phyloP scores from a whole-genome alignment of 2,888 invertebrate species.

The Rhagonycha fulva region DNA sequence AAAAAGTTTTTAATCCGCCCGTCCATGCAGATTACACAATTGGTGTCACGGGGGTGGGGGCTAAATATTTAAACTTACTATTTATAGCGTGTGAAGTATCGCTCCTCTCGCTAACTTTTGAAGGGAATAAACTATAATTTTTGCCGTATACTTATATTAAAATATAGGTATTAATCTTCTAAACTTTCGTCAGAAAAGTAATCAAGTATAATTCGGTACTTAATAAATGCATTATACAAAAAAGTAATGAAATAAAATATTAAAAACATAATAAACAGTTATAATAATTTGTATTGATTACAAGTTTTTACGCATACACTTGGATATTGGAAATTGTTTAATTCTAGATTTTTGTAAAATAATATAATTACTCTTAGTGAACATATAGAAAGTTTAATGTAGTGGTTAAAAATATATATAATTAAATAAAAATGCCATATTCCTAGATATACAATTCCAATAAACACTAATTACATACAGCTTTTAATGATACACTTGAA shows the following conservation, averaged over 20 bases:
- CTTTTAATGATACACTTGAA: slow-evolving; percentile 47
- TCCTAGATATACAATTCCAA: slow-evolving; percentile 44
- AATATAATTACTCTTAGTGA: not conserved
- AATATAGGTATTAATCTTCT: not conserved
- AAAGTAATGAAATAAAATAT: not conserved
- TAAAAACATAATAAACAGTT: not conserved
- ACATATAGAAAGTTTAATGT: slow-evolving; percentile 18
- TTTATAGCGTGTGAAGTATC: no score
- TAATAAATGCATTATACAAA: not conserved
- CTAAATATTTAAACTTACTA: no score
- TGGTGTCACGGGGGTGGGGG: no score
- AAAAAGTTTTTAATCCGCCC: no score
- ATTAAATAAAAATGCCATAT: slow-evolving; percentile 35
- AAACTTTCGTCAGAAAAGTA: not conserved
- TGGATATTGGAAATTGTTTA: not conserved
- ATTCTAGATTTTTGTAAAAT: not conserved
- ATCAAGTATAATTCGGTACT: not conserved
- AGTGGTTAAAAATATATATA: slow-evolving; percentile 13
- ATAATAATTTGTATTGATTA: not conserved
- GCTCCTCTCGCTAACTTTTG: no score
- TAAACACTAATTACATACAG: slow-evolving; percentile 46
- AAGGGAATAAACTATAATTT: no score
- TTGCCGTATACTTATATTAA: not conserved
- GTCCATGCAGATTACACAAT: no score
- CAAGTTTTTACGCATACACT: not conserved